Evolutionary conservation across 2,888 invertebrate species (phyloP).

Genomic region (Aromia moschata): DNA sequence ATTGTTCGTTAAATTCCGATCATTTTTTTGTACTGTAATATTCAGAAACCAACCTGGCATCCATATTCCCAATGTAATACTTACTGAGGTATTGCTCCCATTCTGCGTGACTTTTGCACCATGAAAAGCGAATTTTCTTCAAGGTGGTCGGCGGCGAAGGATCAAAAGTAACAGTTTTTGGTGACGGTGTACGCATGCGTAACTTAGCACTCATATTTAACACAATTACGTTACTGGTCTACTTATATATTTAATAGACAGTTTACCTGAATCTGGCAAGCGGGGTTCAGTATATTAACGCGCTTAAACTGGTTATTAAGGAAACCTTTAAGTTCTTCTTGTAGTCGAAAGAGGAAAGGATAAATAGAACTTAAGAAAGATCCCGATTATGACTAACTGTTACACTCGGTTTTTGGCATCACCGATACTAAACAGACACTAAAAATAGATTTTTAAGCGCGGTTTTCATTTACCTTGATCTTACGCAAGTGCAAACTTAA

Average conservation of each 20-base stretch:
- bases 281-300: background rate
- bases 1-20: too few relatives aligned
- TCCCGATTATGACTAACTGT: conserved; percentile 58
- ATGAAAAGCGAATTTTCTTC: conserved; percentile 63
- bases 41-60: too few relatives aligned
- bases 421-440: conserved; percentile 46
- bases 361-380: conserved; percentile 47
- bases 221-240: background rate
- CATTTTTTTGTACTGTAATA: too few relatives aligned
- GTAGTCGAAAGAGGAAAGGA: conserved; percentile 4
- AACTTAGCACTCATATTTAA: conserved; percentile 65
- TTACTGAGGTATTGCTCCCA: conserved; percentile 68
- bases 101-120: conserved; percentile 57
- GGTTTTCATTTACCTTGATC: conserved; percentile 52
- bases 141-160: conserved; percentile 68
- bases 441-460: conserved; percentile 58
- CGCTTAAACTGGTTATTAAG: too few relatives aligned
- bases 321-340: too few relatives aligned
- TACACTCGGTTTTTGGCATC: conserved; percentile 57
- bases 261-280: conserved; percentile 1
- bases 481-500: conserved; percentile 44
- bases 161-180: conserved; percentile 73
- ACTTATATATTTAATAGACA: background rate
- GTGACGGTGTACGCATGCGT: conserved; percentile 73
- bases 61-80: too few relatives aligned